Evolutionary conservation across 1,140 invertebrate genomes (phyloP), one percentile per base, ranked within the genome.

Genomic region (Orussus abietinus): DNA sequence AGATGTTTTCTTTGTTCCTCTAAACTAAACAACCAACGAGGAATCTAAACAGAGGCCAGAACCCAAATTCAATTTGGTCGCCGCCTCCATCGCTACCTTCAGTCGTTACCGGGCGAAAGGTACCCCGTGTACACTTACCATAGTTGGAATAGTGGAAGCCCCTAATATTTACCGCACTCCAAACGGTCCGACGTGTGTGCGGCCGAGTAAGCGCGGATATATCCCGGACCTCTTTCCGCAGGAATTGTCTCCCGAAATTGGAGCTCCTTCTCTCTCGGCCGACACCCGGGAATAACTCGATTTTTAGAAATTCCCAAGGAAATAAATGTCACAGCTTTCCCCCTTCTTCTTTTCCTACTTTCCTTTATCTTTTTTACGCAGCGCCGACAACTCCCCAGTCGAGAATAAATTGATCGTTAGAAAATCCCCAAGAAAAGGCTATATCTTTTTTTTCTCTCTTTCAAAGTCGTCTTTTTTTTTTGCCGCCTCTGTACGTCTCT

Each of bases 1-100:
- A 69, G 73, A 74, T 77, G 75, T 77, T 77, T 77, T 77, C 75
- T 77, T 77, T 76, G 74, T 76, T 75, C 74, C 69, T 75, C 75
- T 74, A 77, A 76, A 77, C 75, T 76, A 76, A 77, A 77, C 75
- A 77, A 74, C 74, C 72, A 69, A 66, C 72, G 71, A 74, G 69
- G 72, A 76, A 77, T 77, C 74, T 77, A 77, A 77, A 77, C 75
- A 77, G 64, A 65, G 64, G 67, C 68, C 64, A 69, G 72, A 71
- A 67, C 69, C 74, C 65, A 76, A 76, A 77, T 76, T 76, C 68
- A 76, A 77, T 77, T 77, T 75, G 67, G 69, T 68, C 66, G 63
- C 59, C 51, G 53, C 59, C 67, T 66, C 57, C 62, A 37, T 64
- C 57, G 60, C 59, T 68, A 63, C 66, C 65, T 68, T 66, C 53